phyloP scores from a whole-genome alignment of 2,797 vertebrate genomes.

The Alfaro cultratus region DNA sequence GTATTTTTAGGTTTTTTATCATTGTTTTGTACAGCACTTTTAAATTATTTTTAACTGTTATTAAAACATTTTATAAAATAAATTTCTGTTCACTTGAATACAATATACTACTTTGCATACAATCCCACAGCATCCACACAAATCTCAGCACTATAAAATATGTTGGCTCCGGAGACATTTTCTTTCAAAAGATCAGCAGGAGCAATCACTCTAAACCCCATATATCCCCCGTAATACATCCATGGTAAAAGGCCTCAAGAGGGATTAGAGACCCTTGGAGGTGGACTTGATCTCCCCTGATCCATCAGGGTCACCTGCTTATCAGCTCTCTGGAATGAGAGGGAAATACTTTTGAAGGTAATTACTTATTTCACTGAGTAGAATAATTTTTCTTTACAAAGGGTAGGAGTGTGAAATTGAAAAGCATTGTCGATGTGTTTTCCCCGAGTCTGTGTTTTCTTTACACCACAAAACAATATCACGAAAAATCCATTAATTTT shows the following conservation, averaged over 20 bases:
- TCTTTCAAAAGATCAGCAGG: not conserved
- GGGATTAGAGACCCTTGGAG: constrained; percentile 3
- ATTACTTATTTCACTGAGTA: constrained; percentile 42
- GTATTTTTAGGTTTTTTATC: not conserved
- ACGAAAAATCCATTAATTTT: constrained; percentile 7
- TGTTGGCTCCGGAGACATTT: not conserved
- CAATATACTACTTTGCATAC: not conserved
- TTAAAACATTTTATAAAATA: not conserved
- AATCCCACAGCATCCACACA: not conserved
- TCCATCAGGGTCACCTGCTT: not conserved
- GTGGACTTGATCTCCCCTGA: not conserved
- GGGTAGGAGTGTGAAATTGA: constrained; percentile 1
- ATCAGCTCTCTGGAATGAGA: not conserved
- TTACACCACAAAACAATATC: constrained; percentile 15
- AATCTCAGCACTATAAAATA: not conserved
- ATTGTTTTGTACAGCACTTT: not conserved
- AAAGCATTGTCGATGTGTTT: constrained; percentile 1
- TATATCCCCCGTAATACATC: not conserved
- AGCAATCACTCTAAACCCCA: not conserved
- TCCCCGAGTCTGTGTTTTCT: not conserved
- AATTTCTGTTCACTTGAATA: not conserved
- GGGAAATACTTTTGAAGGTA: constrained; percentile 17
- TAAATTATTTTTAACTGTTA: not conserved
- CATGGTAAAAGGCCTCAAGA: not conserved
- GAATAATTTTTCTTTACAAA: constrained; percentile 15